These are phyloP conservation scores for Rhinogobius similis DNA, from an alignment of 2,113 vertebrate species.

Conservation along the genomic window DNA sequence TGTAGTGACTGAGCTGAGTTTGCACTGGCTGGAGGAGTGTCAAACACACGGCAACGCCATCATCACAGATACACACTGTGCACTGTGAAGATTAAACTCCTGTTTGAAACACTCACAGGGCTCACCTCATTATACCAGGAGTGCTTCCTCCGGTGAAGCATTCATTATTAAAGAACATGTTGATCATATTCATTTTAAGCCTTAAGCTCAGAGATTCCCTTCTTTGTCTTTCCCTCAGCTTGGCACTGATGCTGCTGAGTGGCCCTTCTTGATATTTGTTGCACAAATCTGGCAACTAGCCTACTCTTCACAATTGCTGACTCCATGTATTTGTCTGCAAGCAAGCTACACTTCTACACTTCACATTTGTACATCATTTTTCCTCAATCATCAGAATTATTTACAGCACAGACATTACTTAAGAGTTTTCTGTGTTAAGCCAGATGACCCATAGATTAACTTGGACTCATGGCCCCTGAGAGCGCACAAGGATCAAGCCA, in stretches of 20 bases:
- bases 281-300: slow-evolving; percentile 41
- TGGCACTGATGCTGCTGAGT: slow-evolving; percentile 31
- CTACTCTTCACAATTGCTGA: slow-evolving; percentile 15
- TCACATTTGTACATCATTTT: slow-evolving; percentile 14
- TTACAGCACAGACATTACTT: slow-evolving; percentile 34
- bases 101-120: slow-evolving; percentile 57
- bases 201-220: slow-evolving; percentile 46
- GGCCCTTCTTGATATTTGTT: slow-evolving; percentile 40
- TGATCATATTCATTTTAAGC: slow-evolving; percentile 67
- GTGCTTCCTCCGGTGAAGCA: slow-evolving; percentile 67
- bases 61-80: slow-evolving; percentile 61
- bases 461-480: slow-evolving; percentile 4
- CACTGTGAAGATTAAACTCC: slow-evolving; percentile 52
- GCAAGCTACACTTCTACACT: background rate
- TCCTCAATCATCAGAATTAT: slow-evolving; percentile 25
- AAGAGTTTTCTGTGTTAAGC: slow-evolving; percentile 44
- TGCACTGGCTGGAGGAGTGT: slow-evolving; percentile 57
- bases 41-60: slow-evolving; percentile 49
- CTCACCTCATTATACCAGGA: slow-evolving; percentile 72
- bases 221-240: slow-evolving; percentile 47
- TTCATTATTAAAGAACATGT: slow-evolving; percentile 76
- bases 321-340: slow-evolving; percentile 9
- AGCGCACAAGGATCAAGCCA: slow-evolving; percentile 39
- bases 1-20: slow-evolving; percentile 43
- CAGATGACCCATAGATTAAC: slow-evolving; percentile 61